These are phyloP conservation scores for Siniperca undulata DNA, from an alignment of 2,797 vertebrate genomes.

Conservation along the genomic window DNA sequence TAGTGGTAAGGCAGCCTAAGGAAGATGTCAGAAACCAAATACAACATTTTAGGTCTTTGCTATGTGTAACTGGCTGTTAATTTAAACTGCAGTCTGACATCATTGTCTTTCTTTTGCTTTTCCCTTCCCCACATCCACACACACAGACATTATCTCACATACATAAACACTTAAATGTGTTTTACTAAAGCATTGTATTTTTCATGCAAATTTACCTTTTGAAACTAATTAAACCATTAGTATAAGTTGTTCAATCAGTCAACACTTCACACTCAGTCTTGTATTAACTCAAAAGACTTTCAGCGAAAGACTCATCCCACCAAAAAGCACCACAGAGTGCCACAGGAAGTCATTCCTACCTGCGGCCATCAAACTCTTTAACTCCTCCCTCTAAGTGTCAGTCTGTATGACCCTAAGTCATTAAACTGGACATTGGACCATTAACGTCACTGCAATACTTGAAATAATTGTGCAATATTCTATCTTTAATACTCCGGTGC, in stretches of 20 bases:
- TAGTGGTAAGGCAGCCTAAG: not conserved
- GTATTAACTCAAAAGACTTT: not conserved
- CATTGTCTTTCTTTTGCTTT: not conserved
- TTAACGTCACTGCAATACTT: too few species aligned
- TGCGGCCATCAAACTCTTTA: too few species aligned
- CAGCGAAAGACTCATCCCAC: too few species aligned
- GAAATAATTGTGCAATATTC: too few species aligned
- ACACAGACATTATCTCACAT: not conserved
- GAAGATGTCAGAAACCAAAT: not conserved
- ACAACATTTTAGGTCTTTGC: not conserved
- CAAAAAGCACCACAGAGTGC: too few species aligned
- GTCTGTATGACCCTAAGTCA: too few species aligned
- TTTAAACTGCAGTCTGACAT: too few species aligned
- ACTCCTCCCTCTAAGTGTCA: too few species aligned
- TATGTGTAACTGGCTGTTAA: not conserved
- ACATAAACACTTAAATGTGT: not conserved
- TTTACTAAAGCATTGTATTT: not conserved
- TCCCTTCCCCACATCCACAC: not conserved
- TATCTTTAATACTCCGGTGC: too few species aligned
- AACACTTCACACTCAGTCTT: not conserved
- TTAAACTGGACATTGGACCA: too few species aligned
- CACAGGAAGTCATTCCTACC: too few species aligned
- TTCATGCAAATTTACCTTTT: not conserved
- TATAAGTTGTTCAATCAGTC: not conserved
- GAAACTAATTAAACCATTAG: not conserved